A percentile compares a stretch with the other conserved stretches of the same genome.
These are phyloP conservation scores for Bufo gargarizans DNA, from an alignment of 2,113 vertebrate genomes.

Conservation along the genomic window DNA sequence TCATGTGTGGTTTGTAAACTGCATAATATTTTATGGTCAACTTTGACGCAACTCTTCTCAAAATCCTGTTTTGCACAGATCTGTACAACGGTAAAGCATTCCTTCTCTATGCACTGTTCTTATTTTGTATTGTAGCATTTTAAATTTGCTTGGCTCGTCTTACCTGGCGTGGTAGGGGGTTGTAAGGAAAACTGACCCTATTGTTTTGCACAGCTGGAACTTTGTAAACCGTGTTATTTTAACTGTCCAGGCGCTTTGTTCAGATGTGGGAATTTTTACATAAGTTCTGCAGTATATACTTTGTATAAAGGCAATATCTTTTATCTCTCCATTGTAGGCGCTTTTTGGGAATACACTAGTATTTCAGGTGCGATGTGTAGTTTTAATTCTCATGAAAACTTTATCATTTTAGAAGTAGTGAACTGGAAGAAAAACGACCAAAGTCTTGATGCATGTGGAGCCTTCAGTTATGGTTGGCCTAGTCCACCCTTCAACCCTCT, in stretches of 20 bases:
- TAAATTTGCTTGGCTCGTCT: neutral
- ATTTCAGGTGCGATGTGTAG: neutral
- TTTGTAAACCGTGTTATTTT: neutral
- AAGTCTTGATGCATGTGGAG: conserved; percentile 14
- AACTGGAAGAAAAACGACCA: conserved; percentile 38
- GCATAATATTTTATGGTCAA: neutral
- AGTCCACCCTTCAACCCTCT: neutral
- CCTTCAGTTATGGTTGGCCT: neutral
- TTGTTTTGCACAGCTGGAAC: conserved; percentile 8
- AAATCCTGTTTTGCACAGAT: neutral
- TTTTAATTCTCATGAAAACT: neutral
- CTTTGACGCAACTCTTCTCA: neutral
- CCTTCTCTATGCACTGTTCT: neutral
- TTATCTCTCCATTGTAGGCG: neutral
- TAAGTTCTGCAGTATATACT: neutral
- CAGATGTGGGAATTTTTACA: neutral
- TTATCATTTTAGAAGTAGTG: neutral
- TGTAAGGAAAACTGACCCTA: neutral
- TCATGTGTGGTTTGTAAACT: neutral
- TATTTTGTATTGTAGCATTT: neutral
- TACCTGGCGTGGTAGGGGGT: neutral
- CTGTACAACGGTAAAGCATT: neutral
- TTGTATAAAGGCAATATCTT: neutral
- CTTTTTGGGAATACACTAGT: neutral
- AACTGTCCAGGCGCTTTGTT: neutral